These are phyloP conservation scores for Sthenelais limicola DNA, from an alignment of 2,888 invertebrate genomes.

Conservation along the genomic window DNA sequence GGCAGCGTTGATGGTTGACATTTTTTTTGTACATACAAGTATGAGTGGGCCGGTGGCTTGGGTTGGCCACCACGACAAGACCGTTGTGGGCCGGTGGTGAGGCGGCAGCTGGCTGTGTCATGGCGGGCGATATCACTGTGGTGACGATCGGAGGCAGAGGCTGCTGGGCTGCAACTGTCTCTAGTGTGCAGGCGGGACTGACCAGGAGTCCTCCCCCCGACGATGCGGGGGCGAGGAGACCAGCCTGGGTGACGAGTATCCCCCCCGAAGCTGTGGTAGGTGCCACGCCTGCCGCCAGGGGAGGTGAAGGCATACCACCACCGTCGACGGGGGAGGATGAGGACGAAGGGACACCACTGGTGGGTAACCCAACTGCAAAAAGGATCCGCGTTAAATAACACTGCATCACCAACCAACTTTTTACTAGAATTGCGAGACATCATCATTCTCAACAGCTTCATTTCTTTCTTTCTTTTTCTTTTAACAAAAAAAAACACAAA, in stretches of 20 bases:
- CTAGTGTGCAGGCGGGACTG: no score
- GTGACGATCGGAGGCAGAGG: no score
- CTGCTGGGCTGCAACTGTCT: no score
- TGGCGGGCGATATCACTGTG: no score
- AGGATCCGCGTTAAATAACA: conserved; percentile 22
- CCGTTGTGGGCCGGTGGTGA: conserved; percentile 30
- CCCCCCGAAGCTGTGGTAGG: no score
- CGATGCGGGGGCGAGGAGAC: no score
- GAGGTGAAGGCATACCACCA: conserved; percentile 22
- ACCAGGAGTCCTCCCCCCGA: no score
- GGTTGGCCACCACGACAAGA: conserved; percentile 27
- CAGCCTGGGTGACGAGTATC: conserved; percentile 12
- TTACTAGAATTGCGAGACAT: background rate
- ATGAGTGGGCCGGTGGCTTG: conserved; percentile 29
- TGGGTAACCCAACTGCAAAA: conserved; percentile 33
- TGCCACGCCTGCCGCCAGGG: conserved; percentile 10
- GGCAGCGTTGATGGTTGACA: conserved; percentile 26
- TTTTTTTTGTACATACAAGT: conserved; percentile 30
- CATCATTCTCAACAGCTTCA: background rate
- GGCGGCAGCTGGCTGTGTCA: no score
- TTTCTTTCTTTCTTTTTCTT: background rate
- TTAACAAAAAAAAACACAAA: background rate
- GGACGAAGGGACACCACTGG: no score
- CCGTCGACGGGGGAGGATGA: conserved; percentile 30
- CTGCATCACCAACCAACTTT: background rate